Conservation (phyloP, 2,113 vertebrate genomes). For the Nesospiza acunhae region DNA sequence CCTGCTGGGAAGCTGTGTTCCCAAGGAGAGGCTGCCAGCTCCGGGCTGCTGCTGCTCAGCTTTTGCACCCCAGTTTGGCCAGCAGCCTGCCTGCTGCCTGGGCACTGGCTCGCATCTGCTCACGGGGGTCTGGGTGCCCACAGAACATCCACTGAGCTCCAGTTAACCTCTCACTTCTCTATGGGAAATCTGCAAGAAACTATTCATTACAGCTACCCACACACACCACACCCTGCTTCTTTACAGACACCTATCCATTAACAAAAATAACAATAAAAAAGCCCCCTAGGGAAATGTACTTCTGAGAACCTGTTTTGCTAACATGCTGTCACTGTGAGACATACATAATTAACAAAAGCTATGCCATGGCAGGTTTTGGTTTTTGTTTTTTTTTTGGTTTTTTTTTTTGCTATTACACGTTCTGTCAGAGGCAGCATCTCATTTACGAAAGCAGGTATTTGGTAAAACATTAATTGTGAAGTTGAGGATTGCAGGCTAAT, state of each 20-base stretch:
- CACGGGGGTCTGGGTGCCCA: background rate
- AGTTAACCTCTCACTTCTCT: background rate
- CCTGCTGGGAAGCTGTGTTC: background rate
- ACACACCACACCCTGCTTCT: slow-evolving; percentile 39
- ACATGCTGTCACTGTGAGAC: background rate
- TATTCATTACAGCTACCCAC: slow-evolving; percentile 19
- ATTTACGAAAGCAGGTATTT: background rate
- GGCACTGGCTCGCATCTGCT: background rate
- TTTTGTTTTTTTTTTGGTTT: no score
- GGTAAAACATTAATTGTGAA: background rate
- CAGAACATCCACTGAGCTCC: background rate
- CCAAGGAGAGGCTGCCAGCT: background rate
- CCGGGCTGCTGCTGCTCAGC: background rate
- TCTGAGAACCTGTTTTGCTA: slow-evolving; percentile 37
- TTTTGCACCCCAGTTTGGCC: background rate
- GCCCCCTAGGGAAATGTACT: slow-evolving; percentile 15
- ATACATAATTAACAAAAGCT: background rate
- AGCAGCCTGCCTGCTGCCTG: background rate
- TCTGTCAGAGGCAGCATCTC: background rate
- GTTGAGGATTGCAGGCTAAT: background rate
- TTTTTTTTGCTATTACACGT: background rate
- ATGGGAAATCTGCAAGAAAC: slow-evolving; percentile 8
- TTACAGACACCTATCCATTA: slow-evolving; percentile 33
- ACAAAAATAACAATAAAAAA: slow-evolving; percentile 62
- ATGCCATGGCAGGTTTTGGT: background rate